Evolutionary conservation across 2,888 invertebrate genomes (phyloP).

Genomic region (Emmelina monodactyla): DNA sequence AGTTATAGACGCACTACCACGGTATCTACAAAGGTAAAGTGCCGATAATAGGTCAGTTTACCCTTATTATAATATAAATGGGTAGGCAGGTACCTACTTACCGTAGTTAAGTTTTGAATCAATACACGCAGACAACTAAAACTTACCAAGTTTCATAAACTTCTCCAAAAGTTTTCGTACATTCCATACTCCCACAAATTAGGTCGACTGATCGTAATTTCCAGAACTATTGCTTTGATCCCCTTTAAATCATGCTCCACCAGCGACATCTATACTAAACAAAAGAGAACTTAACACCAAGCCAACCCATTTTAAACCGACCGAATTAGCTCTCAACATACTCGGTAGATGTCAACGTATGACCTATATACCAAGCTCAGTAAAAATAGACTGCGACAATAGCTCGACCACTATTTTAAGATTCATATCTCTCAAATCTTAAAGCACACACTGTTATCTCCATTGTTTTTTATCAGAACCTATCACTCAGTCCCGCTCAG

Average conservation of each 20-base stretch:
- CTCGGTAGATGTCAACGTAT: constrained; percentile 36
- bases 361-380: constrained; percentile 55
- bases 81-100: background rate
- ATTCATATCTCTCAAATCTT: constrained; percentile 47
- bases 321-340: too few relatives aligned
- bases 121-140: too few relatives aligned
- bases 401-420: constrained; percentile 63
- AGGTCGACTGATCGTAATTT: too few relatives aligned
- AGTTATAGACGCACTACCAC: too few relatives aligned
- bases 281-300: constrained; percentile 14
- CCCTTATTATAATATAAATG: too few relatives aligned
- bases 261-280: constrained; percentile 23
- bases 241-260: constrained; percentile 3
- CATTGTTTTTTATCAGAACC: constrained; percentile 23
- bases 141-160: too few relatives aligned
- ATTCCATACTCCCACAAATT: too few relatives aligned
- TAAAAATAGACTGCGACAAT: constrained; percentile 62
- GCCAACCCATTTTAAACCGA: constrained; percentile 21
- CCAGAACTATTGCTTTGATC: too few relatives aligned
- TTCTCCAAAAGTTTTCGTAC: too few relatives aligned
- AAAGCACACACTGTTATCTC: constrained; percentile 41
- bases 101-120: background rate
- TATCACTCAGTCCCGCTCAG: constrained; percentile 8
- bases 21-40: too few relatives aligned
- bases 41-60: too few relatives aligned